A percentile compares a stretch with the other conserved stretches of the same genome.
phyloP scores from a whole-genome alignment of 2,888 invertebrate genomes.

The Byasa hedistus region DNA sequence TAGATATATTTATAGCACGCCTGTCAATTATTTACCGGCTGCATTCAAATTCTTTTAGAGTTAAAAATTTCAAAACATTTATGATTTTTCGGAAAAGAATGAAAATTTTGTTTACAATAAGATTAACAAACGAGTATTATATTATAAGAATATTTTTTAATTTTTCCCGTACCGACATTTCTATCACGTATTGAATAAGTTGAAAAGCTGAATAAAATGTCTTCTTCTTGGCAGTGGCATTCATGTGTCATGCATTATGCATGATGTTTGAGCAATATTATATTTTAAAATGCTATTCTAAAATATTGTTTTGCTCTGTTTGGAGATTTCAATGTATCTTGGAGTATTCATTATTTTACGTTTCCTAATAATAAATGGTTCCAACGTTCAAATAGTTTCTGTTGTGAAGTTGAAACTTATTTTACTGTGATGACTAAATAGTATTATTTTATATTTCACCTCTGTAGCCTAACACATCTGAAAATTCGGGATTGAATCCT shows the following conservation, averaged over 20 bases:
- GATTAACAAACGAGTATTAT: too few relatives aligned
- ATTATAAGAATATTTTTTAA: background rate
- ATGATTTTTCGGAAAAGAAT: too few relatives aligned
- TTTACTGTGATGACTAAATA: background rate
- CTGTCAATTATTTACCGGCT: too few relatives aligned
- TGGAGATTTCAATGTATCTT: background rate
- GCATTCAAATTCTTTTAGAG: too few relatives aligned
- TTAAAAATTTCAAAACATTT: too few relatives aligned
- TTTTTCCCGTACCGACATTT: background rate
- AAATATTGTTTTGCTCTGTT: slow-evolving; percentile 10
- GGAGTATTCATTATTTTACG: background rate
- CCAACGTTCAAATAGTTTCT: background rate
- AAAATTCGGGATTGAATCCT: too few relatives aligned
- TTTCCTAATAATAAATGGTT: background rate
- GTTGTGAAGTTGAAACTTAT: background rate
- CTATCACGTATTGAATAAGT: slow-evolving; percentile 9
- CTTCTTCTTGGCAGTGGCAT: background rate
- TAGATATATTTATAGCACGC: too few relatives aligned
- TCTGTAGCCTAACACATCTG: too few relatives aligned
- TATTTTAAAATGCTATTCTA: slow-evolving; percentile 7
- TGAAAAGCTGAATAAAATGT: slow-evolving; percentile 9
- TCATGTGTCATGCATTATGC: slow-evolving; percentile 9
- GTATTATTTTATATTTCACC: too few relatives aligned
- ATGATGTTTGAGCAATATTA: slow-evolving; percentile 10
- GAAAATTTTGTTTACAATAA: too few relatives aligned